Evolutionary conservation across 2,113 vertebrate species (phyloP).

Genomic region (Thoracochromis brauschi): DNA sequence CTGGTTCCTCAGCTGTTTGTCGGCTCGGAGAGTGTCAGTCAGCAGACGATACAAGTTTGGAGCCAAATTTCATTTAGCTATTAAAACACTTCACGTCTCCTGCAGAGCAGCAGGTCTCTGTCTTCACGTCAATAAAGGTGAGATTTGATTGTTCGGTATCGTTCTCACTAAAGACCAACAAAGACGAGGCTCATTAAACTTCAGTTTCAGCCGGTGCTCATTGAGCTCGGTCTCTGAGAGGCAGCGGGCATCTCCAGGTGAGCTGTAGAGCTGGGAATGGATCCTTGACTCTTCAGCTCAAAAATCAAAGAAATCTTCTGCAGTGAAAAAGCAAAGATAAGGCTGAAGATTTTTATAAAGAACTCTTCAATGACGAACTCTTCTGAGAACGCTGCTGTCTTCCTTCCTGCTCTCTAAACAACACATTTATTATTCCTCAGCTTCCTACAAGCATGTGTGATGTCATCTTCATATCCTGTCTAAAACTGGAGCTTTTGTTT

Average conservation of each 20-base stretch:
- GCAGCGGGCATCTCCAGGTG: rapidly evolving
- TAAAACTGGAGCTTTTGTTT: neutral
- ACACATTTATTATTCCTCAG: neutral
- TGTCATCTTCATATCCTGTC: neutral
- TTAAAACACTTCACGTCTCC: neutral
- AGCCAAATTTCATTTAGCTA: neutral
- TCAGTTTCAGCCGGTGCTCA: neutral
- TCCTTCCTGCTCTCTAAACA: neutral
- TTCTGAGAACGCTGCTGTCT: neutral
- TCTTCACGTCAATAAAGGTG: neutral
- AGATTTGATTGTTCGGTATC: neutral
- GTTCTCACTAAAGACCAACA: neutral
- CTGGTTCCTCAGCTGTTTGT: too few species aligned
- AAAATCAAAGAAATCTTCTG: neutral
- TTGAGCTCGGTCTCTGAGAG: neutral
- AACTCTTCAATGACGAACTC: neutral
- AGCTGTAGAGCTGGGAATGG: neutral
- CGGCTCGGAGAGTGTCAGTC: neutral
- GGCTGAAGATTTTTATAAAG: neutral
- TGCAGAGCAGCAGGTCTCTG: neutral
- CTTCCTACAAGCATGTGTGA: neutral
- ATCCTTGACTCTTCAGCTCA: neutral
- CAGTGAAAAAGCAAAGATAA: neutral
- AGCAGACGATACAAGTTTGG: neutral
- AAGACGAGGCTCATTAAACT: neutral